Evolutionary conservation across 2,888 invertebrate genomes (phyloP).

Genomic region (Serripes groenlandicus): DNA sequence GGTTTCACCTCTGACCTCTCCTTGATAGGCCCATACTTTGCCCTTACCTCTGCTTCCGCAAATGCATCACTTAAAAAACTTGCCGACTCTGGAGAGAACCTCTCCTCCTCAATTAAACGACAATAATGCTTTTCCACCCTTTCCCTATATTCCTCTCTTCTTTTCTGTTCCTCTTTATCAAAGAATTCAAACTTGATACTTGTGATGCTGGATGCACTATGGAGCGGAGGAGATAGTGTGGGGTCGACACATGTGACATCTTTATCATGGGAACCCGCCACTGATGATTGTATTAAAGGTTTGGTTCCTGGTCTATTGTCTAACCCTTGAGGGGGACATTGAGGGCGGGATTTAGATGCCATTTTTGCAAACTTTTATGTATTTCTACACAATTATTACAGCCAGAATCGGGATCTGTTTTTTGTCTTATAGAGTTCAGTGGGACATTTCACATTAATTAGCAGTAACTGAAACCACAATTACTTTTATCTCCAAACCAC

Average conservation of each 20-base stretch:
- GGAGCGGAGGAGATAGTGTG: slow-evolving; percentile 14
- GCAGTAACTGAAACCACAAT: not conserved
- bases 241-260: slow-evolving; percentile 7
- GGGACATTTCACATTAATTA: not conserved
- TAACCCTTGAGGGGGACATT: slow-evolving; percentile 18
- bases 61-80: slow-evolving; percentile 69
- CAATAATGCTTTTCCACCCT: slow-evolving; percentile 74
- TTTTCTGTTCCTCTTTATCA: slow-evolving; percentile 77
- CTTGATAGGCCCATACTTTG: slow-evolving; percentile 51
- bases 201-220: slow-evolving; percentile 35
- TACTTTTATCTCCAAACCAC: slow-evolving; percentile 10
- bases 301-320: slow-evolving; percentile 49
- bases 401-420: not conserved
- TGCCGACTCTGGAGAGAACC: slow-evolving; percentile 69
- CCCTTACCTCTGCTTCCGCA: slow-evolving; percentile 65
- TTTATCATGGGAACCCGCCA: slow-evolving; percentile 53
- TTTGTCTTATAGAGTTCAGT: not conserved
- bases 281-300: slow-evolving; percentile 21
- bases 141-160: slow-evolving; percentile 67
- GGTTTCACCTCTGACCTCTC: slow-evolving; percentile 55
- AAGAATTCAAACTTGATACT: slow-evolving; percentile 62
- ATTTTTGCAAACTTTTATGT: not conserved
- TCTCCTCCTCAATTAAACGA: slow-evolving; percentile 68
- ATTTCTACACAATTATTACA: not conserved
- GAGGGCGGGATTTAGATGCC: not conserved